Base-by-base conservation (phyloP, 2,888 invertebrate genomes). In the Caenorhabditis macrosperma region DNA sequence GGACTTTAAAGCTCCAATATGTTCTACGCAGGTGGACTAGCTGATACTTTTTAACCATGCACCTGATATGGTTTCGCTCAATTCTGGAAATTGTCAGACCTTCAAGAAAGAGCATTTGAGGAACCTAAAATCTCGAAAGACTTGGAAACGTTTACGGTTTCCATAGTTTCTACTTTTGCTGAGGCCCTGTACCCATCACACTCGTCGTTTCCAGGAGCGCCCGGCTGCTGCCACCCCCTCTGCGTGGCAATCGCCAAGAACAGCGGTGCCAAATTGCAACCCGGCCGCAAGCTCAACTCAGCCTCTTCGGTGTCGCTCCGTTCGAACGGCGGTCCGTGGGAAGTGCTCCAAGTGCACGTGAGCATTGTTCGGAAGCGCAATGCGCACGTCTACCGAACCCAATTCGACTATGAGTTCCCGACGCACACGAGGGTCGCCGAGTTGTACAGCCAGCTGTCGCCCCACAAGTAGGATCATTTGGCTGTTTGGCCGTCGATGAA, bases 281-380 rank as follows among this genome's bases (percentile, higher is more conserved):
- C 61, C 22, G 67, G 61, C 20, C 61, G 71, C 33, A 54, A 46
- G 0, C 9, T 54, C 12, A 12, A 59, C n/a, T 61, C 60, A n/a
- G 12, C 38, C 3, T 61, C 63, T 2, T 46, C 55, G 15, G 10
- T 30, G 30, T 54, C 60, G 5, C 30, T 61, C 30, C 59, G 41
- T 17, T 71, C 71, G 71, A 61, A 71, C 41, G 46, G 54, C 6
- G 74, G 74, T 26, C 74, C 74, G 15, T 60, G 59, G 66, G 74
- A 75, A 24, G 17, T 64, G 15, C 30, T 75, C 10, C 9, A 17
- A 1, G 66, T 75, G n/a, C 59, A 60, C 22, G 66, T 75, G 20
- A 33, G 59, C 24, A 44, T 75, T n/a, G 24, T 75, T 20, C 50
- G 46, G 24, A 59, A 59, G 26, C 22, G n/a, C 28, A 22, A 15